These are phyloP conservation scores for Nibea albiflora DNA, from an alignment of 2,113 vertebrate species.

Conservation along the genomic window DNA sequence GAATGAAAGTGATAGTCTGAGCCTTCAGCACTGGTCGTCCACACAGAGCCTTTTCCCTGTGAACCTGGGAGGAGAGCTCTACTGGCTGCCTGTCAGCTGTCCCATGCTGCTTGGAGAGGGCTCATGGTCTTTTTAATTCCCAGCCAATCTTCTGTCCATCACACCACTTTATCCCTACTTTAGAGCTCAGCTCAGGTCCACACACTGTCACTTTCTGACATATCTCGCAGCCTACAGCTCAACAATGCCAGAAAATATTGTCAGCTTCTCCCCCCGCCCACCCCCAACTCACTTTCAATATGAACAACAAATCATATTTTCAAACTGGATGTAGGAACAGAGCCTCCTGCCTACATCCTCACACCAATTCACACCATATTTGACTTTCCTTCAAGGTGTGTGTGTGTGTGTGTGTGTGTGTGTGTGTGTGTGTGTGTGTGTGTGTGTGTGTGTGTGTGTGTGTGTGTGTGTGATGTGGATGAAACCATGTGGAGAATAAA, in stretches of 20 bases:
- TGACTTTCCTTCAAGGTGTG: slow-evolving; percentile 25
- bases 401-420: too few relatives aligned
- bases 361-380: slow-evolving; percentile 20
- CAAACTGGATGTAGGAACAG: slow-evolving; percentile 50
- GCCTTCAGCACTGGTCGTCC: slow-evolving; percentile 50
- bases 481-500: slow-evolving; percentile 21
- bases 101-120: slow-evolving; percentile 70
- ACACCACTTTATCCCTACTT: slow-evolving; percentile 80
- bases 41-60: slow-evolving; percentile 39
- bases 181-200: slow-evolving; percentile 79
- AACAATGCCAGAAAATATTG: slow-evolving; percentile 73
- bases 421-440: too few relatives aligned
- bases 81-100: slow-evolving; percentile 77
- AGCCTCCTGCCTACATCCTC: slow-evolving; percentile 43
- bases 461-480: not conserved
- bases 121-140: slow-evolving; percentile 82
- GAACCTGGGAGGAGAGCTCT: slow-evolving; percentile 58
- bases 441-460: too few relatives aligned
- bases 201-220: slow-evolving; percentile 82
- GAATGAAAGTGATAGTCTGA: slow-evolving; percentile 46
- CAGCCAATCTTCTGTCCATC: slow-evolving; percentile 85
- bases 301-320: slow-evolving; percentile 65
- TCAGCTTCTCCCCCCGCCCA: slow-evolving; percentile 60
- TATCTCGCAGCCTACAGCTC: slow-evolving; percentile 74
- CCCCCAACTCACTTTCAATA: slow-evolving; percentile 48